phyloP scores from a whole-genome alignment of 2,113 vertebrate species.

The Vulpes lagopus region DNA sequence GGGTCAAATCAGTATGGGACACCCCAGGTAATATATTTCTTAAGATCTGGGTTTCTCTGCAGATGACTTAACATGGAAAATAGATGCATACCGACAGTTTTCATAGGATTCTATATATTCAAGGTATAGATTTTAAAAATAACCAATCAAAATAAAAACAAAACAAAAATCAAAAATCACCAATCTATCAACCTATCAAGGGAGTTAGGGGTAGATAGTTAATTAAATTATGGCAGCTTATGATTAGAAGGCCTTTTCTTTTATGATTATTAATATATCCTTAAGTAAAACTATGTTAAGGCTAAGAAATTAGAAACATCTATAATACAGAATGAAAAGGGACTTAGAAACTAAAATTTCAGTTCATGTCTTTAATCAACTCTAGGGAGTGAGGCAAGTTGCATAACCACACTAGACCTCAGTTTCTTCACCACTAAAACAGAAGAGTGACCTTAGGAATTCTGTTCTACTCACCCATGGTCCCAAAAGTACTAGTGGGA shows the following conservation, averaged over 20 bases:
- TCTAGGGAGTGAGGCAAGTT: neutral
- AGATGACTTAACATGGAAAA: conserved; percentile 10
- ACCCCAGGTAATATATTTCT: neutral
- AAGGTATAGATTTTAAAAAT: neutral
- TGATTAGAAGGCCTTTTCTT: neutral
- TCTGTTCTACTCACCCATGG: neutral
- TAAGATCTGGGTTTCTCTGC: conserved; percentile 4
- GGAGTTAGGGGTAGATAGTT: neutral
- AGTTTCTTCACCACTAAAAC: neutral
- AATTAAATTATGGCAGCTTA: neutral
- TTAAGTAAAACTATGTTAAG: neutral
- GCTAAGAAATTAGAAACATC: neutral
- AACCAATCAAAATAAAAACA: neutral
- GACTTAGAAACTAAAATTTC: conserved; percentile 30
- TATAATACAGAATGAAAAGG: neutral
- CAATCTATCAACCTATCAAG: neutral
- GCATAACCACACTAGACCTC: neutral
- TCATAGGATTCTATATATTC: neutral
- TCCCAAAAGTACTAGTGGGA: neutral
- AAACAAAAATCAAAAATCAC: neutral
- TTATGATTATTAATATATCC: neutral
- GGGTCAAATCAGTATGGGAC: neutral
- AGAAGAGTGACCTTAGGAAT: neutral
- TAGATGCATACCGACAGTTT: neutral
- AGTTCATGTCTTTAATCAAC: conserved; percentile 24